Percentiles rank a stretch among this genome's conserved stretches.
Evolutionary conservation across 2,888 invertebrate genomes (phyloP).

Genomic region (Thera obeliscata): DNA sequence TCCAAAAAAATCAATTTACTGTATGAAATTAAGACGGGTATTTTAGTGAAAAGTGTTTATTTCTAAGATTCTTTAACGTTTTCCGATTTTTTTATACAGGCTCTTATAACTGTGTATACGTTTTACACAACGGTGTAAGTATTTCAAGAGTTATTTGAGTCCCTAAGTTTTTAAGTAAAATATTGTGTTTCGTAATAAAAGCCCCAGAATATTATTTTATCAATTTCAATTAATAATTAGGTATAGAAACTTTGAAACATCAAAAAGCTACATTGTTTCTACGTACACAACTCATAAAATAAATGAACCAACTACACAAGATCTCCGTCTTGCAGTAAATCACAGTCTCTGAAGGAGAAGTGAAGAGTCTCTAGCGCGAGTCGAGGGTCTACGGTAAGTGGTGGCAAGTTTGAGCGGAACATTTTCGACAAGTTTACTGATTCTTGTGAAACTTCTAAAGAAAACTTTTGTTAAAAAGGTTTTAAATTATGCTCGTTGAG

Average conservation of each 20-base stretch:
- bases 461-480: constrained; percentile 45
- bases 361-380: constrained; percentile 30
- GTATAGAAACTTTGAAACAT: constrained; percentile 13
- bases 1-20: neutral
- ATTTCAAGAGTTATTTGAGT: too few species aligned
- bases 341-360: constrained; percentile 30
- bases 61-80: too few species aligned
- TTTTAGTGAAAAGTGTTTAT: neutral
- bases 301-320: constrained; percentile 38
- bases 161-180: neutral
- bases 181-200: neutral
- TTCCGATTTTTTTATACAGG: too few species aligned
- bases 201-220: neutral
- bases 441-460: constrained; percentile 46
- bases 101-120: too few species aligned
- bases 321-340: constrained; percentile 29
- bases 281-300: constrained; percentile 42
- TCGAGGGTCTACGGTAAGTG: constrained; percentile 36
- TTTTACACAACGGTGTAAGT: too few species aligned
- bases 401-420: constrained; percentile 30
- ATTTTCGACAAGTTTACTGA: constrained; percentile 42
- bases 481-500: constrained; percentile 42
- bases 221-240: constrained; percentile 12
- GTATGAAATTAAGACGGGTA: neutral
- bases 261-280: constrained; percentile 36